These are phyloP conservation scores for Thrips palmi DNA, from an alignment of 1,140 invertebrate genomes.

Conservation along the genomic window DNA sequence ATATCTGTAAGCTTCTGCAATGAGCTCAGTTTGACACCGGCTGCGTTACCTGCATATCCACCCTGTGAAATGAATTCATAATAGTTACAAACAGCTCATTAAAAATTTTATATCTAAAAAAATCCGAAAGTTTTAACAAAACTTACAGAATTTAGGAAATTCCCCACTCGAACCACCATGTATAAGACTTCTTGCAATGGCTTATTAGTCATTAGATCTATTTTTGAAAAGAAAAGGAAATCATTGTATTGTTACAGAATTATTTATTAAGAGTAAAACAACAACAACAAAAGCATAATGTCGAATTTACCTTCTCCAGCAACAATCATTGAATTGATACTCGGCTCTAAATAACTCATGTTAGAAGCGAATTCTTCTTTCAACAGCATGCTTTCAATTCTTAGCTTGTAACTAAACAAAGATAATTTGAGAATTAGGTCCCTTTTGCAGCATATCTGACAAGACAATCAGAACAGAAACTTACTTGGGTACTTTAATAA, in stretches of 20 bases:
- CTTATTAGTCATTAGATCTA: conserved; percentile 57
- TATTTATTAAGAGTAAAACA: conserved; percentile 6
- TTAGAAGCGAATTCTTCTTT: conserved; percentile 90
- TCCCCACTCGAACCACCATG: conserved; percentile 81
- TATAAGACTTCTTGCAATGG: conserved; percentile 75
- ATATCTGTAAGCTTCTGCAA: conserved; percentile 91
- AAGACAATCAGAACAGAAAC: conserved; percentile 17
- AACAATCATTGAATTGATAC: conserved; percentile 78
- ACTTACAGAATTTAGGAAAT: conserved; percentile 80
- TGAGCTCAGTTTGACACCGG: conserved; percentile 85
- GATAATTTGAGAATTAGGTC: conserved; percentile 12
- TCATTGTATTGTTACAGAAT: neutral
- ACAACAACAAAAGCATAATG: conserved; percentile 1
- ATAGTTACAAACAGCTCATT: no score
- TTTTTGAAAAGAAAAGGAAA: conserved; percentile 16
- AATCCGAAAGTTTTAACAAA: conserved; percentile 4
- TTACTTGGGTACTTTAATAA: conserved; percentile 74
- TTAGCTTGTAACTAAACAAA: conserved; percentile 64
- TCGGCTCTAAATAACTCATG: conserved; percentile 78
- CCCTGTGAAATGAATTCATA: conserved; percentile 38
- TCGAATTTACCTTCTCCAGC: conserved; percentile 50
- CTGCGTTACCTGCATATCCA: conserved; percentile 93
- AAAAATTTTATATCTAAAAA: neutral
- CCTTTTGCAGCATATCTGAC: neutral
- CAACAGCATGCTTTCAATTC: conserved; percentile 89